phyloP scores from a whole-genome alignment of 2,113 vertebrate species.

The Takifugu flavidus region DNA sequence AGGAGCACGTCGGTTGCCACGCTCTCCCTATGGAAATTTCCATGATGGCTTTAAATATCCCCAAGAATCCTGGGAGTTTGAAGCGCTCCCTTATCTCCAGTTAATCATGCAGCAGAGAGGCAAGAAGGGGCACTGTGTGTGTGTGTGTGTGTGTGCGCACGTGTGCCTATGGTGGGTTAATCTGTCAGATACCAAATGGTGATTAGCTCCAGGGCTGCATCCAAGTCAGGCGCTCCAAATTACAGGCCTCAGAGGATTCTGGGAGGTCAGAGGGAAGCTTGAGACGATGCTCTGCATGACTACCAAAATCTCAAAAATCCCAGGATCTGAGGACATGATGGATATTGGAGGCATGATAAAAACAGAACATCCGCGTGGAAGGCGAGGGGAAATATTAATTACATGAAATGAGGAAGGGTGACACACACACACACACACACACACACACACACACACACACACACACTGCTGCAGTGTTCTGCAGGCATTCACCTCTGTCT shows the following conservation, averaged over 20 bases:
- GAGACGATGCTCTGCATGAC: conserved; percentile 36
- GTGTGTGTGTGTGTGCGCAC: conserved; percentile 24
- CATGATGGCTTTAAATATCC: conserved; percentile 71
- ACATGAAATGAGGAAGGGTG: not conserved
- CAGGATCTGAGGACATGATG: conserved; percentile 17
- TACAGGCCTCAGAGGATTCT: conserved; percentile 65
- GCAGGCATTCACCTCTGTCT: conserved; percentile 39
- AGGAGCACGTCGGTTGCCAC: conserved; percentile 42
- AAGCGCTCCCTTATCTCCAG: conserved; percentile 69
- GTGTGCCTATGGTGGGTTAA: conserved; percentile 62
- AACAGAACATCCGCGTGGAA: not conserved
- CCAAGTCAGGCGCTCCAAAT: conserved; percentile 71
- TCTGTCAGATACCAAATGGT: conserved; percentile 74
- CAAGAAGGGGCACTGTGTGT: conserved; percentile 35
- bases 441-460: not conserved
- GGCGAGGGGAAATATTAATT: not conserved
- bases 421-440: not conserved
- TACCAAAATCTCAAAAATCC: conserved; percentile 20
- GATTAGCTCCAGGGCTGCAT: conserved; percentile 72
- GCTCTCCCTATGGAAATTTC: conserved; percentile 71
- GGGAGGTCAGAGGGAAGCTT: conserved; percentile 57
- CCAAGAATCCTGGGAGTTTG: conserved; percentile 66
- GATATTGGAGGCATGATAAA: not conserved
- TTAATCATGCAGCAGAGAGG: conserved; percentile 72
- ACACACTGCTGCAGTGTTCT: conserved; percentile 1